Percentiles rank a stretch among this genome's conserved stretches.
Evolutionary conservation across 2,888 invertebrate genomes (phyloP).

Genomic region (Psylliodes chrysocephalus): DNA sequence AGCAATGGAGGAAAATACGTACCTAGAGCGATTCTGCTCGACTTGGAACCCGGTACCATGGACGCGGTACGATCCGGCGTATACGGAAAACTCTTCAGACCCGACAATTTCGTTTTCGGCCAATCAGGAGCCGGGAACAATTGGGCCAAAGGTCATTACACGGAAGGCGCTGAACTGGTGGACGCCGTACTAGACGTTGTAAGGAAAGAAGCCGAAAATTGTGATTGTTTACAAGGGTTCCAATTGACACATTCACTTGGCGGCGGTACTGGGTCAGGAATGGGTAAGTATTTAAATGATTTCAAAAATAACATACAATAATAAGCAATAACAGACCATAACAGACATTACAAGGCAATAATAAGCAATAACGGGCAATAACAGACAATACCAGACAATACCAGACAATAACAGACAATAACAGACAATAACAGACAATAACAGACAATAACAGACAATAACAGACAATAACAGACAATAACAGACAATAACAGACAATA

Average conservation of each 20-base stretch:
- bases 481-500: too few relatives aligned
- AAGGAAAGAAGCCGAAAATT: conserved; percentile 87
- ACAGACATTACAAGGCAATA: too few relatives aligned
- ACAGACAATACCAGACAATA: too few relatives aligned
- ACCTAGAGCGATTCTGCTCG: conserved; percentile 79
- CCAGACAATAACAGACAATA: too few relatives aligned
- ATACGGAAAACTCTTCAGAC: conserved; percentile 88
- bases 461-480: too few relatives aligned
- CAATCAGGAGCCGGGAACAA: conserved; percentile 82
- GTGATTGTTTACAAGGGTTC: conserved; percentile 92
- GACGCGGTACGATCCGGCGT: conserved; percentile 87
- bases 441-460: too few relatives aligned
- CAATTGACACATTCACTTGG: conserved; percentile 86
- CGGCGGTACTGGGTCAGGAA: conserved; percentile 82
- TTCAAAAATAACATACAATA: too few relatives aligned
- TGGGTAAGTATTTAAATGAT: conserved; percentile 66
- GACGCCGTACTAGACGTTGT: conserved; percentile 88
- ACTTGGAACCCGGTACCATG: conserved; percentile 87
- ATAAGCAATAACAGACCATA: too few relatives aligned
- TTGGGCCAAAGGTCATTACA: conserved; percentile 90
- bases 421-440: too few relatives aligned
- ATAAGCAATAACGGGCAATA: too few relatives aligned
- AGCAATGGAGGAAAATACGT: conserved; percentile 74
- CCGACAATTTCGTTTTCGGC: conserved; percentile 88
- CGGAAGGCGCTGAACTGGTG: conserved; percentile 87